phyloP scores from a whole-genome alignment of 2,113 vertebrate genomes.

The Triplophysa tibetana region DNA sequence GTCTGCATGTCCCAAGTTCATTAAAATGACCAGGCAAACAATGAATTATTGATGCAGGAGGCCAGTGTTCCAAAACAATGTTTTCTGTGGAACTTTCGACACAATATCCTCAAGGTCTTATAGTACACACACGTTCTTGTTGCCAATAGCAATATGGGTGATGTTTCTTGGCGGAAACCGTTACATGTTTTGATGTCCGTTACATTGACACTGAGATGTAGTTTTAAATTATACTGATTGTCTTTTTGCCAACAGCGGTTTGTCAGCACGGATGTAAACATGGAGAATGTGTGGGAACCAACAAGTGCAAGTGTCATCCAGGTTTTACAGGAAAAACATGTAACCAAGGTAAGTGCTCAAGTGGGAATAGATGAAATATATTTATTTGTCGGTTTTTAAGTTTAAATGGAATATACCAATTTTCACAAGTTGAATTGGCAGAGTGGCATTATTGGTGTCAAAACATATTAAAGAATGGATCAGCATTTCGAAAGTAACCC shows the following conservation, averaged over 20 bases:
- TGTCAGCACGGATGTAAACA: conserved; percentile 95
- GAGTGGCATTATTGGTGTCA: too few species aligned
- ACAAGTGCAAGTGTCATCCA: conserved; percentile 94
- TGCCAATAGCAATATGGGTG: neutral
- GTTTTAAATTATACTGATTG: neutral
- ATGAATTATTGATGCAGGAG: conserved; percentile 28
- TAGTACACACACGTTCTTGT: neutral
- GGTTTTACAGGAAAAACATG: conserved; percentile 96
- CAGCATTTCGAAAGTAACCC: too few species aligned
- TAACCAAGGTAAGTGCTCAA: conserved; percentile 86
- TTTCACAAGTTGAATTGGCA: too few species aligned
- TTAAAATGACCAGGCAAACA: conserved; percentile 34
- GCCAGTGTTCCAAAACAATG: conserved; percentile 15
- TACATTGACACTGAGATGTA: neutral
- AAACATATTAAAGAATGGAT: too few species aligned
- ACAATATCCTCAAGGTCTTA: conserved; percentile 16
- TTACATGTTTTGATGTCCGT: neutral
- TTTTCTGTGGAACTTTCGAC: conserved; percentile 21
- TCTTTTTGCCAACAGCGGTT: conserved; percentile 76
- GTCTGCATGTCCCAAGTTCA: conserved; percentile 23
- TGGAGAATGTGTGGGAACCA: conserved; percentile 91
- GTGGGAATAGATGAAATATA: neutral
- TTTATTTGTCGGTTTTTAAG: neutral
- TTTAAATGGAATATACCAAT: too few species aligned
- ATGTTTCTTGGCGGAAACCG: neutral